Percentiles rank a stretch among this genome's conserved stretches.
Conservation (phyloP, 2,113 vertebrate genomes). For the Phycodurus eques region DNA sequence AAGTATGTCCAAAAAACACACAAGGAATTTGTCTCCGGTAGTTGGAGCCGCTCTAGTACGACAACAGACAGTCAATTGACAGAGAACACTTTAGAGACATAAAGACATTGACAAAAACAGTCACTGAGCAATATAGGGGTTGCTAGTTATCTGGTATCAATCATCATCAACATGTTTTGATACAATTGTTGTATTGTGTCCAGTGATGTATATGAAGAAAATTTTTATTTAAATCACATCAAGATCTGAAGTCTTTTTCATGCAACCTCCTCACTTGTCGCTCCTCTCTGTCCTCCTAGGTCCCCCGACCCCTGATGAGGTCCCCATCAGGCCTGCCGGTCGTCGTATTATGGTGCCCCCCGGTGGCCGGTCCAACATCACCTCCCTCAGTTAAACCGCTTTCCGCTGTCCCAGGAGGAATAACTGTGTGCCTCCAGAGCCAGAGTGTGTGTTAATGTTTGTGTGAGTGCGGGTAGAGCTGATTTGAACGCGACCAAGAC, state of each 20-base stretch:
- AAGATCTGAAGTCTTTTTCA: background rate
- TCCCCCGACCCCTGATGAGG: constrained; percentile 72
- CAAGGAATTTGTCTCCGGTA: too few relatives aligned
- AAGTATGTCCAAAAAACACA: too few relatives aligned
- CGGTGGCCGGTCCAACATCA: constrained; percentile 97
- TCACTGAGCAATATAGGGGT: too few relatives aligned
- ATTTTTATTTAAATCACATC: too few relatives aligned
- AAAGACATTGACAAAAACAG: too few relatives aligned
- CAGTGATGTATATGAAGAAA: background rate
- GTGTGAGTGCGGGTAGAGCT: background rate
- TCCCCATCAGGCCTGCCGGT: constrained; percentile 84
- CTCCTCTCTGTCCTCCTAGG: constrained; percentile 59
- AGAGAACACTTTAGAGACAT: too few relatives aligned
- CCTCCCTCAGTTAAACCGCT: constrained; percentile 88
- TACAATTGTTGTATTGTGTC: background rate
- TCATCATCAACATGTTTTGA: background rate
- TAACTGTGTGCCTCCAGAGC: constrained; percentile 35
- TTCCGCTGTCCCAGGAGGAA: background rate
- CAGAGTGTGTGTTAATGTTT: constrained; percentile 21
- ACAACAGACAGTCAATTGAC: too few relatives aligned
- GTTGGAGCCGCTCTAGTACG: too few relatives aligned
- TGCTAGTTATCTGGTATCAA: background rate
- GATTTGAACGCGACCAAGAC: constrained; percentile 42
- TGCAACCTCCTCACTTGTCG: background rate
- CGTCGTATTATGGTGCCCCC: constrained; percentile 93